These are phyloP conservation scores for Argentina silus DNA, from an alignment of 2,797 vertebrate species.

Conservation along the genomic window DNA sequence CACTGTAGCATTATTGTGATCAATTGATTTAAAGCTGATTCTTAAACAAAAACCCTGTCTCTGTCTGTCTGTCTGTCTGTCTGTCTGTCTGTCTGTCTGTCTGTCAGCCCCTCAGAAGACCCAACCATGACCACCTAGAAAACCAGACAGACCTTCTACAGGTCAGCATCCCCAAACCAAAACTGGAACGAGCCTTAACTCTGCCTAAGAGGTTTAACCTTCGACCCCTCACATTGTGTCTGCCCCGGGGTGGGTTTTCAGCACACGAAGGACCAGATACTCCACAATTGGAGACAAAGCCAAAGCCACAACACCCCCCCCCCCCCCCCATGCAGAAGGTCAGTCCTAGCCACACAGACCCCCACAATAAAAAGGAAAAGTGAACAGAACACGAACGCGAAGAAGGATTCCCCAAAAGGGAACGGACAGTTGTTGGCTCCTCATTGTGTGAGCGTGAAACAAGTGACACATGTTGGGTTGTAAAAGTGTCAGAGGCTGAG, in stretches of 20 bases:
- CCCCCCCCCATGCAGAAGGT: conserved; percentile 57
- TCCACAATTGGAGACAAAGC: conserved; percentile 62
- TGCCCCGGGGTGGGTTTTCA: conserved; percentile 54
- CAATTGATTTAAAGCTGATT: background rate
- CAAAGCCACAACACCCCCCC: conserved; percentile 42
- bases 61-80: background rate
- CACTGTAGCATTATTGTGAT: no score
- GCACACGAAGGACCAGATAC: conserved; percentile 62
- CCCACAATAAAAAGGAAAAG: conserved; percentile 21
- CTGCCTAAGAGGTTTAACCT: conserved; percentile 72
- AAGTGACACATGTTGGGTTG: conserved; percentile 82
- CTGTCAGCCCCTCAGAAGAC: background rate
- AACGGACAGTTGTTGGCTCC: conserved; percentile 70
- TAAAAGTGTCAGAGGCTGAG: conserved; percentile 81
- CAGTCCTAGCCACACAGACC: conserved; percentile 22
- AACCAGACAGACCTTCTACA: conserved; percentile 58
- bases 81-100: background rate
- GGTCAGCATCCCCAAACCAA: conserved; percentile 67
- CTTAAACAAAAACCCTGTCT: background rate
- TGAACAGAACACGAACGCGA: background rate
- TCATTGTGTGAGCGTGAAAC: conserved; percentile 74
- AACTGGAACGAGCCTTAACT: conserved; percentile 52
- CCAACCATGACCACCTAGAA: conserved; percentile 46
- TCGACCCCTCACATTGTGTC: conserved; percentile 64
- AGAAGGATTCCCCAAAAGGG: conserved; percentile 28